Base-by-base conservation (phyloP, 2,797 vertebrate genomes). In the Chrysocyon brachyurus region DNA sequence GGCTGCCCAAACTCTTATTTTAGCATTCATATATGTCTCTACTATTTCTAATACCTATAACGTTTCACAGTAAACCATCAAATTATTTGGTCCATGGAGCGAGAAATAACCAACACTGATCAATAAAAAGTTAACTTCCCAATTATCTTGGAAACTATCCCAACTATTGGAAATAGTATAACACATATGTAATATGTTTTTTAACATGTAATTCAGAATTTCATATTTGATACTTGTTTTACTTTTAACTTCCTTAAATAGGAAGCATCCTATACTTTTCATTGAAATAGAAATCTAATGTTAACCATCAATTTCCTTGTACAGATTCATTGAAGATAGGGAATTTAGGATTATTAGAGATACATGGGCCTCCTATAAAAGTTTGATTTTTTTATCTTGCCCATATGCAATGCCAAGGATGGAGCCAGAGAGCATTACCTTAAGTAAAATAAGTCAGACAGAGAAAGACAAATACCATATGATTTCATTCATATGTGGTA, bases 191-290 rank as follows among this genome's bases (percentile, higher is more conserved):
- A 59, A 66, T 17, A 56, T 66, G 22, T 87, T 31, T 85, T 90
- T 90, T 70, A 66, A 78, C 26, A 46, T 70, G 22, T 24, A 40
- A 68, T 87, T 91, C 12, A 88, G 83, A 87, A 19, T 95, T 81
- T 82, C n/a, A 82, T 40, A 33, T 5, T 75, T 90, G 5, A 90
- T 26, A 33, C 28, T 86, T 87, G 21, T 68, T 93, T 93, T 61
- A 88, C 73, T 52, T 73, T 77, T 68, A 68, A 87, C 56, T 95
- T 49, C 19, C 52, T 92, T 85, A 87, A 96, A 73, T 93, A 90
- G 88, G 72, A 88, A 90, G 1, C 1, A 54, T 57, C 12, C 31
- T 89, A 5, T 57, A 63, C 46, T 72, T 91, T 70, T 90, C 19
- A 64, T 28, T 91, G 14, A 93, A 85, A 78, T 89, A 40, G 33